Percentiles rank a stretch among this genome's conserved stretches.
Evolutionary conservation across 2,888 invertebrate genomes (phyloP).

Genomic region (Cotesia congregata): DNA sequence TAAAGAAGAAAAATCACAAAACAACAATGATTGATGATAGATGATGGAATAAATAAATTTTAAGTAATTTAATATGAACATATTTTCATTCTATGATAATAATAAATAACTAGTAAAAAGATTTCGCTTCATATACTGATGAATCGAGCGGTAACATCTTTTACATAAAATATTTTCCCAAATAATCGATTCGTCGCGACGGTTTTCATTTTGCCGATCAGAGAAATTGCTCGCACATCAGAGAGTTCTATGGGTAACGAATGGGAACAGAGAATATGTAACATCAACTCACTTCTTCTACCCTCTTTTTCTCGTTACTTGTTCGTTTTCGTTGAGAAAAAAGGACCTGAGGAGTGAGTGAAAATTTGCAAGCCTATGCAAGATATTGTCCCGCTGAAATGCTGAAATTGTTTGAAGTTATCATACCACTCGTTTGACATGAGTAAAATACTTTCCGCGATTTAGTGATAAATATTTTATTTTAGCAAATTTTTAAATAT

Average conservation of each 20-base stretch:
- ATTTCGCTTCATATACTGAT: background rate
- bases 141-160: conserved; percentile 14
- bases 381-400: conserved; percentile 46
- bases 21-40: too few relatives aligned
- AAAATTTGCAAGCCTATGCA: conserved; percentile 48
- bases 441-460: background rate
- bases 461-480: too few relatives aligned
- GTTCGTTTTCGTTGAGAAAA: too few relatives aligned
- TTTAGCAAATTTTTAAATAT: too few relatives aligned
- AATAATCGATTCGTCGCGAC: conserved; percentile 27
- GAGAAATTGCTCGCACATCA: conserved; percentile 6
- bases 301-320: conserved; percentile 16
- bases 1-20: too few relatives aligned
- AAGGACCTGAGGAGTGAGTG: background rate
- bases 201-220: conserved; percentile 15
- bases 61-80: too few relatives aligned
- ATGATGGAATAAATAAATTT: too few relatives aligned
- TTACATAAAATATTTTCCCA: conserved; percentile 21
- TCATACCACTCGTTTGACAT: conserved; percentile 41
- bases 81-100: background rate
- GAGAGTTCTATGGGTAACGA: conserved; percentile 21
- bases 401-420: conserved; percentile 46
- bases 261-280: conserved; percentile 22
- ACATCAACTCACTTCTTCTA: background rate
- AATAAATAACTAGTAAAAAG: background rate